Base-by-base conservation (phyloP, 2,797 vertebrate species). In the Diplodus sargus region DNA sequence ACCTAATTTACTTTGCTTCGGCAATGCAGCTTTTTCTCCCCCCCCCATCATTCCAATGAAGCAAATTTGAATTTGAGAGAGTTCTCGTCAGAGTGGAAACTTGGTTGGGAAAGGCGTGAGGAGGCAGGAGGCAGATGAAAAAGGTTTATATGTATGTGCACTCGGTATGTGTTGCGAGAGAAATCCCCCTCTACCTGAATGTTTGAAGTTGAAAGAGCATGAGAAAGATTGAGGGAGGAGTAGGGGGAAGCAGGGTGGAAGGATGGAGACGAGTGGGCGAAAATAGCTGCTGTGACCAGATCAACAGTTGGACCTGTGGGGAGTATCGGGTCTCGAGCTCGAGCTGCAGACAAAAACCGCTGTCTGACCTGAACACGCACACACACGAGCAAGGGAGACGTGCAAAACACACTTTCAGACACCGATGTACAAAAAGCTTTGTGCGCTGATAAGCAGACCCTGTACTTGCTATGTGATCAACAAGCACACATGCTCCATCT, bases 171-270 rank as follows among this genome's bases (percentile, higher is more conserved):
- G 89, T 75, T 76, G 79, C 18, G 71, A 78, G 76, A 83, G 81
- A 88, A 70, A 65, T 79, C 72, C 78, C 59, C 77, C 67, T 81
- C 78, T 43, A 75, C 74, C 79, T 11, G 71, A 82, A 84, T 77
- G 79, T 90, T 89, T 87, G 89, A 91, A 91, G 89, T 89, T 87
- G 74, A 91, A 91, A 92, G 84, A 90, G 86, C 81, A 89, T 88
- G 83, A 71, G 82, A 67, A 71, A 87, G 83, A 82, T 78, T 58
- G 83, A 87, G 54, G 77, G 81, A 78, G 67, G 75, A 80, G 68
- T 81, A 73, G 5, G 5, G 69, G 71, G 72, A 28, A 64, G 58
- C 67, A 73, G 64, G 30, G 57, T 22, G 57, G 76, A 82, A 82
- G 51, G 77, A 81, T 18, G 78, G 64, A 63, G 78, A 70, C 18